These are phyloP conservation scores for Sebastes elongatus DNA, from an alignment of 2,797 vertebrate species.

Conservation along the genomic window DNA sequence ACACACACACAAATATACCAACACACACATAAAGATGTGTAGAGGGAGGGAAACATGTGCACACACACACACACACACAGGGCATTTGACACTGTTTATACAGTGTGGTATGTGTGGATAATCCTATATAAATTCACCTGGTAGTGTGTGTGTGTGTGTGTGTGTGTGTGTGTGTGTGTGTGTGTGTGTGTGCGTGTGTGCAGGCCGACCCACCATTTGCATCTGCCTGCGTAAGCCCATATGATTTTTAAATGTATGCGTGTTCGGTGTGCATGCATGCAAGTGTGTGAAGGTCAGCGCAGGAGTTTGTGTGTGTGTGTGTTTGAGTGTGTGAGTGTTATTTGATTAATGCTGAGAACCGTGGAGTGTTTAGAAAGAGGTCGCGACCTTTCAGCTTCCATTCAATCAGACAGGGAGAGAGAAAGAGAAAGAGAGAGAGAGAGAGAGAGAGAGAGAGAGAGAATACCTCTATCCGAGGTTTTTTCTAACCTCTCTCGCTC, in stretches of 20 bases:
- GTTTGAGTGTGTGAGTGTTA: conserved; percentile 59
- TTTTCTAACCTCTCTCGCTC: conserved; percentile 42
- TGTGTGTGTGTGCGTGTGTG: conserved; percentile 1
- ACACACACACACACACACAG: background rate
- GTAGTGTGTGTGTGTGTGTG: conserved; percentile 2
- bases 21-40: conserved; percentile 29
- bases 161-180: conserved; percentile 8
- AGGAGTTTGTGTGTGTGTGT: conserved; percentile 18
- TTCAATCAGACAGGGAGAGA: conserved; percentile 74
- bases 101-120: conserved; percentile 52
- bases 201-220: conserved; percentile 41
- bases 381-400: conserved; percentile 79
- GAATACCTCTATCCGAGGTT: conserved; percentile 58
- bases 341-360: conserved; percentile 82
- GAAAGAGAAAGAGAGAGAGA: conserved; percentile 11
- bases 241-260: conserved; percentile 56
- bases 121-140: conserved; percentile 64
- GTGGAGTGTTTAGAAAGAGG: conserved; percentile 81
- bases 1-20: conserved; percentile 45
- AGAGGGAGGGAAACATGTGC: conserved; percentile 15
- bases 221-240: conserved; percentile 51
- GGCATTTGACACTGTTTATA: conserved; percentile 61
- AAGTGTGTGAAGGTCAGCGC: conserved; percentile 72
- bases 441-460: conserved; percentile 56
- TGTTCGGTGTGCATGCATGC: conserved; percentile 47